A percentile compares a stretch with the other conserved stretches of the same genome.
phyloP scores from a whole-genome alignment of 2,888 invertebrate species.

The Drosophila lutescens region DNA sequence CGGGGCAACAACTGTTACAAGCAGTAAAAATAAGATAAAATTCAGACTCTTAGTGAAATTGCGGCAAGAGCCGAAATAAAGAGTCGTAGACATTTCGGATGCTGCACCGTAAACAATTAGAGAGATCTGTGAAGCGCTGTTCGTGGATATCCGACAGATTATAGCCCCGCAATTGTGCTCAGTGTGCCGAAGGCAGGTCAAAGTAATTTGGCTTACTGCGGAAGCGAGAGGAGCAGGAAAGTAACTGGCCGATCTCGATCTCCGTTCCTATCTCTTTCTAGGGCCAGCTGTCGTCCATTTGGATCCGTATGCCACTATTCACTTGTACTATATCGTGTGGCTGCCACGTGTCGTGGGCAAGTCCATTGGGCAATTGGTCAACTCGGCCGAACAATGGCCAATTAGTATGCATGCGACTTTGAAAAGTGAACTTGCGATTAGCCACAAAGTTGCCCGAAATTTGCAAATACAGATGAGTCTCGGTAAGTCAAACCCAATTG shows the following conservation, averaged over 20 bases:
- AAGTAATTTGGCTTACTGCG: conserved; percentile 70
- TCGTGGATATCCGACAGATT: background rate
- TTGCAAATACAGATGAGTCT: background rate
- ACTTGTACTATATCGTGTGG: conserved; percentile 59
- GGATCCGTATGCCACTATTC: conserved; percentile 12
- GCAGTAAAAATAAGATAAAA: conserved; percentile 75
- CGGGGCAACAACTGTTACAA: conserved; percentile 73
- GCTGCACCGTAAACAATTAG: conserved; percentile 47
- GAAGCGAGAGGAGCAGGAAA: conserved; percentile 46
- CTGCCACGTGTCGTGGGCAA: conserved; percentile 74
- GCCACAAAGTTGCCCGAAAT: conserved; percentile 39
- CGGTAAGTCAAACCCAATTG: background rate
- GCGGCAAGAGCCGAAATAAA: conserved; percentile 63
- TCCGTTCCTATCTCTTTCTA: conserved; percentile 40
- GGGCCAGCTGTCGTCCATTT: conserved; percentile 63
- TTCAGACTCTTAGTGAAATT: conserved; percentile 66
- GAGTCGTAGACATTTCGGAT: conserved; percentile 29
- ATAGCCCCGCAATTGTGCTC: conserved; percentile 26
- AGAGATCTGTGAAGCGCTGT: background rate
- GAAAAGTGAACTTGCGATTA: conserved; percentile 73
- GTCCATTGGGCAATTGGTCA: conserved; percentile 52
- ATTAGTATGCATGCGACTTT: conserved; percentile 56
- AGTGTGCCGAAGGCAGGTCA: conserved; percentile 70
- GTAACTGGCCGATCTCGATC: conserved; percentile 16
- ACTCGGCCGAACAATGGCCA: conserved; percentile 37